Evolutionary conservation across 1,140 invertebrate species (phyloP), one percentile per base, ranked within the genome.

Genomic region (Drosophila seguyi): DNA sequence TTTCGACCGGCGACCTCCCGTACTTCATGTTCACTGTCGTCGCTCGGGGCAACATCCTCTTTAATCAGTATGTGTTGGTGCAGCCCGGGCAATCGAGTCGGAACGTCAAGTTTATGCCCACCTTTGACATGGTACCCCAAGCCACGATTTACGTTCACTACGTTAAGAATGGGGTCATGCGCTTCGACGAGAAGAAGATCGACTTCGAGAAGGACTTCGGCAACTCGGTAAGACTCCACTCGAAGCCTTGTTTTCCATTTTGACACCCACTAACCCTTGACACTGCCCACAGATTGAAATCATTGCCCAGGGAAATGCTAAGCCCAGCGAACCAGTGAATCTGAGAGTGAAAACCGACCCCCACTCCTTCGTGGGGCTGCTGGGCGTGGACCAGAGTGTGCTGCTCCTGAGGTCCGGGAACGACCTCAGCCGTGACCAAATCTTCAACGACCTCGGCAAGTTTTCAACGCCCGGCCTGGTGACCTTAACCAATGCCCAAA

Each of bases 381-480:
- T 98, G 55, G 98, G 85, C 1, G 95, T 99, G 5, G 98, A 99
- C 93, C 96, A 98, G 92, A 97, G 97, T 93, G 96, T 98, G 2
- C 85, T 97, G 2, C 82, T 97, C 4, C 93, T 99, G 0, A 96
- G 96, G 88, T 80, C 79, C 10, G 91, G 91, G 59, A 95, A 95
- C 75, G 95, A 96, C 90, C 93, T 96, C 3, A 79, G 63, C 6
- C 79, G 87, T 6, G 74, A 90, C 22, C 36, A 79, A 53, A 79
- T 94, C 1, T 83, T 93, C 6, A 74, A 91, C 7, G 93, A 93
- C 52, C 77, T 92, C 55, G 73, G 56, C 65, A 44, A 90, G 10
- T 87, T 76, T 42, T 63, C 79, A 16, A 78, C 85, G 8, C 67
- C 82, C 11, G 88, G 86, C 11, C 14, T 92, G 34, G 77, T 92